These are phyloP conservation scores for Spongilla lacustris DNA, from an alignment of 37 sponge, comb jelly and placozoan genomes.

Conservation along the genomic window DNA sequence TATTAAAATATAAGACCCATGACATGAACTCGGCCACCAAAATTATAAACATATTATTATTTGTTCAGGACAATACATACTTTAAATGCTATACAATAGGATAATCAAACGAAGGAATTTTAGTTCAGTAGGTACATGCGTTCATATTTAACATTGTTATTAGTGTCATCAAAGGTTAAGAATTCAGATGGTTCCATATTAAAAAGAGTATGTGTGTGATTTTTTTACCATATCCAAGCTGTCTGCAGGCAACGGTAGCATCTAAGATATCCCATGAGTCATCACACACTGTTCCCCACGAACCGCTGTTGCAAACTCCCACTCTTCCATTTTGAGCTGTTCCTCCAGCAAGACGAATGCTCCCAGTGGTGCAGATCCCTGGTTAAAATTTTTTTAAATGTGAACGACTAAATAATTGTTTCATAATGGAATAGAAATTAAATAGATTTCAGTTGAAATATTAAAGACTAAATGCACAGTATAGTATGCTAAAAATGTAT, in stretches of 20 bases:
- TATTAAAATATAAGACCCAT: background rate
- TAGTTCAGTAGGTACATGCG: no score
- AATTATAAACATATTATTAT: background rate
- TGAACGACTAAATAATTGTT: background rate
- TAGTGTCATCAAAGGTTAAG: no score
- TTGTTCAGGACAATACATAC: no score
- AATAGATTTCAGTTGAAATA: background rate
- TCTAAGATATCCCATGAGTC: conserved; percentile 37
- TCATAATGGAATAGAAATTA: background rate
- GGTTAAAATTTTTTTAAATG: background rate
- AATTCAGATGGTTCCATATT: background rate
- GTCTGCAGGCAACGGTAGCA: conserved; percentile 46
- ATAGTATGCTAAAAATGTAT: no score
- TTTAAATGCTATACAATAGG: no score
- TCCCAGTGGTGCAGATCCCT: conserved; percentile 12
- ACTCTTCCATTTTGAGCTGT: conserved; percentile 27
- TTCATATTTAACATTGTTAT: no score
- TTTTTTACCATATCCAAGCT: conserved; percentile 32
- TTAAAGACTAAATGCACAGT: no score
- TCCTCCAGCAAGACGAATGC: conserved; percentile 35
- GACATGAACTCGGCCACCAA: background rate
- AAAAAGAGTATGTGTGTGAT: background rate
- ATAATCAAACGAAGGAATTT: no score
- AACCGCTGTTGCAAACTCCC: conserved; percentile 31
- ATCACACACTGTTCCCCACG: conserved; percentile 60